These are phyloP conservation scores for Cinara cedri DNA, from an alignment of 2,888 invertebrate species.

Conservation along the genomic window DNA sequence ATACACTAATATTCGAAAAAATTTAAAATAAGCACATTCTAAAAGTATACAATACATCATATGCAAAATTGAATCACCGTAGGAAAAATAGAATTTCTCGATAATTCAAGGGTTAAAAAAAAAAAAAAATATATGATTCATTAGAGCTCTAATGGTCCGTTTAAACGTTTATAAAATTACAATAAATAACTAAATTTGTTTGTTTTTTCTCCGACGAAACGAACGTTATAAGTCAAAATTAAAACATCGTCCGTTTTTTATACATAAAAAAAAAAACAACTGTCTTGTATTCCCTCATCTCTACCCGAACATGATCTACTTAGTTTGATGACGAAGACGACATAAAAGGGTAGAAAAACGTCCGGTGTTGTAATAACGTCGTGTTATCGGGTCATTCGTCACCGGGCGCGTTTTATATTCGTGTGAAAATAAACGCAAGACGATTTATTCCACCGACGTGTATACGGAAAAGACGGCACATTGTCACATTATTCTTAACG, in stretches of 20 bases:
- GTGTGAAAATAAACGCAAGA: constrained; percentile 13
- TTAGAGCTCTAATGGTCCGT: too few species aligned
- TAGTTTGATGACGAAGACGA: background rate
- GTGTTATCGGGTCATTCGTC: constrained; percentile 12
- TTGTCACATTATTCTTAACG: constrained; percentile 29
- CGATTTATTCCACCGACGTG: constrained; percentile 13
- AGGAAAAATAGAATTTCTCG: too few species aligned
- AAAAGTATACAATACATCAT: too few species aligned
- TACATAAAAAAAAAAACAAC: background rate
- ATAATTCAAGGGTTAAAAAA: too few species aligned
- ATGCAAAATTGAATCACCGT: too few species aligned
- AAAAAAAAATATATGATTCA: too few species aligned
- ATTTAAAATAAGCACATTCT: too few species aligned
- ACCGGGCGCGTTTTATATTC: constrained; percentile 3
- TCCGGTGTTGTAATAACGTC: background rate
- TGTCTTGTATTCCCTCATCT: constrained; percentile 8
- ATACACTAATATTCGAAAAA: too few species aligned
- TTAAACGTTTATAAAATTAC: too few species aligned
- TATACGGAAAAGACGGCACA: background rate
- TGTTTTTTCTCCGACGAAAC: background rate
- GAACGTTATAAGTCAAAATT: constrained; percentile 9
- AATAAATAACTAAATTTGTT: too few species aligned
- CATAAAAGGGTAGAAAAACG: background rate
- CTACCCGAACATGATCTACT: constrained; percentile 2
- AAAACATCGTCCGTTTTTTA: constrained; percentile 1